These are phyloP conservation scores for Fregetta grallaria DNA, from an alignment of 2,113 vertebrate genomes.

Conservation along the genomic window DNA sequence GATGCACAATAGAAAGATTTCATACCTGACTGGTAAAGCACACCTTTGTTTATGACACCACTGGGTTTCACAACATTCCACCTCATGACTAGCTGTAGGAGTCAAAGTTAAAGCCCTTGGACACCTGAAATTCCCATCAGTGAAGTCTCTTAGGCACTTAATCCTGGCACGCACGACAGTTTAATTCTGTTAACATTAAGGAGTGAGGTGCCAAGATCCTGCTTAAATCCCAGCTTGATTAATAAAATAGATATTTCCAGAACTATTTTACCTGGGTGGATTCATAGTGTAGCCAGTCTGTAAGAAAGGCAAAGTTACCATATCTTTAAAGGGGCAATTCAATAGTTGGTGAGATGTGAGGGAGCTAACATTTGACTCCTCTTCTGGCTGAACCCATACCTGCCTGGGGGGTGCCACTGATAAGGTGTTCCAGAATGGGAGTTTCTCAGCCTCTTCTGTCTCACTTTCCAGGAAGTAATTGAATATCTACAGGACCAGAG, in stretches of 20 bases:
- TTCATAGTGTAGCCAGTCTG: background rate
- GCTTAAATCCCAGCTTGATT: background rate
- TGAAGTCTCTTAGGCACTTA: background rate
- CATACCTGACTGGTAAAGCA: background rate
- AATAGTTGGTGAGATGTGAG: background rate
- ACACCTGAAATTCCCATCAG: background rate
- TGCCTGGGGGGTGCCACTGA: background rate
- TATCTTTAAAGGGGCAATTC: background rate
- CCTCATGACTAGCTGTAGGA: background rate
- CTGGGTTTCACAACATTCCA: background rate
- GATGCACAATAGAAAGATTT: background rate
- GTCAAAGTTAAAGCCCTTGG: background rate
- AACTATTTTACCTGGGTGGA: background rate
- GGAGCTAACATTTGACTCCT: background rate
- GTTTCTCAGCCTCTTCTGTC: background rate
- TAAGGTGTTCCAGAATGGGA: background rate
- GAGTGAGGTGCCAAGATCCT: background rate
- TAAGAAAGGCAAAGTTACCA: background rate
- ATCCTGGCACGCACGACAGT: background rate
- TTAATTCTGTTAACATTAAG: constrained; percentile 1
- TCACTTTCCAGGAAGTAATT: background rate
- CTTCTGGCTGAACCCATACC: background rate
- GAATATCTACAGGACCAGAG: background rate
- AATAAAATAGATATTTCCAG: background rate
- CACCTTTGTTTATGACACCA: background rate